phyloP scores from a whole-genome alignment of 1,140 invertebrate genomes.

The Hyphantria cunea region DNA sequence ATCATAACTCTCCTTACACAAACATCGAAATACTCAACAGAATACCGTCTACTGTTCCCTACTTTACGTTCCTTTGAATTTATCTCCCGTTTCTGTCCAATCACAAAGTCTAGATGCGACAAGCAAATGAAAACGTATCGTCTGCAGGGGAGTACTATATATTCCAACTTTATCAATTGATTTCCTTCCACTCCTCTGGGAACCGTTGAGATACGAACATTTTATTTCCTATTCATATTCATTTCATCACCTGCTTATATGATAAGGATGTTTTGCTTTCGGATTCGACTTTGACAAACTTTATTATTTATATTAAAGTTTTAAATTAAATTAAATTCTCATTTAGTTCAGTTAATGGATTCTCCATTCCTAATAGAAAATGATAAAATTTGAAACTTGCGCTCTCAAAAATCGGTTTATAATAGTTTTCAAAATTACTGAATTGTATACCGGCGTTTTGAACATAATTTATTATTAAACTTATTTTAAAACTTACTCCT shows the following conservation, averaged over 20 bases:
- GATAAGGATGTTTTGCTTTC: neutral
- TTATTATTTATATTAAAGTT: too few relatives aligned
- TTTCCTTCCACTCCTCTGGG: slow-evolving; percentile 38
- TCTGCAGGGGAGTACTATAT: slow-evolving; percentile 35
- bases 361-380: too few relatives aligned
- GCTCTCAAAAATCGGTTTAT: too few relatives aligned
- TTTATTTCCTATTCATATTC: slow-evolving; percentile 33
- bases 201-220: slow-evolving; percentile 25
- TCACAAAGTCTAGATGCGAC: slow-evolving; percentile 37
- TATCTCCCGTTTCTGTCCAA: slow-evolving; percentile 26
- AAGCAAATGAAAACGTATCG: slow-evolving; percentile 51
- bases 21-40: neutral
- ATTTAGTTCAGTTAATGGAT: too few relatives aligned
- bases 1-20: too few relatives aligned
- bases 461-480: too few relatives aligned
- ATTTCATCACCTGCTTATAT: slow-evolving; percentile 19
- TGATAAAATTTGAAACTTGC: too few relatives aligned
- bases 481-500: too few relatives aligned
- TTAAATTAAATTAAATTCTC: too few relatives aligned
- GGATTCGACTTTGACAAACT: too few relatives aligned
- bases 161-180: slow-evolving; percentile 48
- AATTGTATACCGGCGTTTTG: too few relatives aligned
- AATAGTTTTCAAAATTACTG: too few relatives aligned
- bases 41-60: slow-evolving; percentile 9
- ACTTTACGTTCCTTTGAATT: slow-evolving; percentile 27